A percentile compares a stretch with the other conserved stretches of the same genome.
Evolutionary conservation across 2,113 vertebrate species (phyloP).

Genomic region (Microcebus jonahi): DNA sequence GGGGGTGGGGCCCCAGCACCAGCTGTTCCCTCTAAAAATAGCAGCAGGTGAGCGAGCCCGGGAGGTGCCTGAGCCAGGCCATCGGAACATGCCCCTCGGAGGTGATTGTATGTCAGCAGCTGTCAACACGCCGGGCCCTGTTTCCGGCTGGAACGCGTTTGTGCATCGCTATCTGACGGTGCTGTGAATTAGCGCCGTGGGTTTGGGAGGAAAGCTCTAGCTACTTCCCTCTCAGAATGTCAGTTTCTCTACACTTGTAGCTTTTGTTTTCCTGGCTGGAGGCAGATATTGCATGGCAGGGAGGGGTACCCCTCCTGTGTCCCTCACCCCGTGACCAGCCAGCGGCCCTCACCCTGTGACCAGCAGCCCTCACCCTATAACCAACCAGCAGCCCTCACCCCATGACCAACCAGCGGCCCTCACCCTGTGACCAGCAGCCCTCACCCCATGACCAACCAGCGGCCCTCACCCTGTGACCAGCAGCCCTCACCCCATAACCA

Average conservation of each 20-base stretch:
- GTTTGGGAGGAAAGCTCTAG: not conserved
- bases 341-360: no score
- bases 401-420: no score
- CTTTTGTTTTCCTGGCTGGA: not conserved
- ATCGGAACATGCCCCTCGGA: not conserved
- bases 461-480: no score
- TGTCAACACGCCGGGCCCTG: not conserved
- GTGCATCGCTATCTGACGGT: not conserved
- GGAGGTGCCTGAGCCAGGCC: not conserved
- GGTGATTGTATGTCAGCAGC: not conserved
- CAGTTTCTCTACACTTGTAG: not conserved
- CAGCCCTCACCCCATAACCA: no score
- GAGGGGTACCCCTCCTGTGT: no score
- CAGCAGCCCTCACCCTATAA: no score
- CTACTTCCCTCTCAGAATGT: not conserved
- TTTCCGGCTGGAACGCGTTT: not conserved
- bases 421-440: no score
- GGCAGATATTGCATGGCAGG: not conserved
- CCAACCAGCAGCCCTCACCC: no score
- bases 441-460: no score
- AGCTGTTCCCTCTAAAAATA: constrained; percentile 14
- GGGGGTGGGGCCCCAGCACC: fast-evolving
- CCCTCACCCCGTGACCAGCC: no score
- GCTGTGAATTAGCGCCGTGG: fast-evolving
- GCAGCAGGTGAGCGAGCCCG: fast-evolving